phyloP scores from a whole-genome alignment of 2,113 vertebrate species.

The Sprattus sprattus region DNA sequence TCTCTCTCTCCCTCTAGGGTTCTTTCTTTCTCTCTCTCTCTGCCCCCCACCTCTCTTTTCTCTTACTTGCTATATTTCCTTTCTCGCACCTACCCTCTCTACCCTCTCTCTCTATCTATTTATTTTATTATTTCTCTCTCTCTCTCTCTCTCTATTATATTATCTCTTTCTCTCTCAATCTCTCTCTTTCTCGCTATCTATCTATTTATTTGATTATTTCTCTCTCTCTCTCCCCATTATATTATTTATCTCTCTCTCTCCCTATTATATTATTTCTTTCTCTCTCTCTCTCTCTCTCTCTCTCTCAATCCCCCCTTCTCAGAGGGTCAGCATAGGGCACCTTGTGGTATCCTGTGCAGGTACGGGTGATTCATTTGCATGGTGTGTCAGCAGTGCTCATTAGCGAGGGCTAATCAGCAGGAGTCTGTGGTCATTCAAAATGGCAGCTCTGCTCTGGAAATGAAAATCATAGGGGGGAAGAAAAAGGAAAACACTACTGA shows the following conservation, averaged over 20 bases:
- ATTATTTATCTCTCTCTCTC: no score
- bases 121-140: no score
- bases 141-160: background rate
- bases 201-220: background rate
- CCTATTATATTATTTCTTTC: no score
- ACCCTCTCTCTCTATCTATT: background rate
- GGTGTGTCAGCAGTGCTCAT: background rate
- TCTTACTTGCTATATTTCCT: background rate
- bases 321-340: slow-evolving; percentile 3
- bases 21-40: background rate
- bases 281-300: no score
- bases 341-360: background rate
- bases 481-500: background rate
- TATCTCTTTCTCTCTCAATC: background rate
- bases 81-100: background rate
- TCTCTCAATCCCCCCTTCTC: background rate
- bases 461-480: background rate
- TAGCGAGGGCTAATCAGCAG: background rate
- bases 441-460: background rate
- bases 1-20: slow-evolving; percentile 21
- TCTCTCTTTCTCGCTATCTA: background rate
- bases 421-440: background rate
- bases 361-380: background rate
- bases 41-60: background rate
- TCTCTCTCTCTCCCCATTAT: background rate